Base-by-base conservation (phyloP, 2,888 invertebrate genomes). In the Clusia tigrina region DNA sequence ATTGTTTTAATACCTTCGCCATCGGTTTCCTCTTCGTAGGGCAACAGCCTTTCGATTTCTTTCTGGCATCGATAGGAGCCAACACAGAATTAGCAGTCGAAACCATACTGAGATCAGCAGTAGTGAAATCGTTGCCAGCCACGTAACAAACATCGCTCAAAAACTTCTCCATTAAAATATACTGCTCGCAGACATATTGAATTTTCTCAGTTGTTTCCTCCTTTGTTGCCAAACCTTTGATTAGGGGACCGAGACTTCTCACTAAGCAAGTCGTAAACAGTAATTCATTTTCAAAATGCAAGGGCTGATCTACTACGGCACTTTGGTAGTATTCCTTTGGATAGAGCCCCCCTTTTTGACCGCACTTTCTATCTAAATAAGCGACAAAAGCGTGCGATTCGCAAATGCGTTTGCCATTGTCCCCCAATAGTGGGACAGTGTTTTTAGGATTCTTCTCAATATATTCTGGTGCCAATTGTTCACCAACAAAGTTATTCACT, bases 321-420 rank as follows among this genome's bases (percentile, higher is more conserved):
- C 72, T 71, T 37, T 59, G 60, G 20, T 60, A 60, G 17, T 71
- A 69, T 61, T 81, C 81, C 62, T 72, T 76, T 5, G 80, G 79
- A 67, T 81, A 81, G 0, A 81, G 65, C 2, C 64, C 62, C 63
- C 79, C 78, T 12, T 69, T 65, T n/a, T 69, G 62, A 2, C 65
- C 79, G 58, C 78, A 81, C 64, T 78, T 80, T 10, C 67, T 65
- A 52, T 78, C 74, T 58, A 81, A 66, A 56, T 78, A 81, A 0
- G 74, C 68, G 15, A 67, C 66, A 22, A 81, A 79, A 46, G 80
- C 78, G 60, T 81, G 81, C 46, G 81, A 80, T 2, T 81, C 81
- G 71, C 78, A 78, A n/a, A 81, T 71, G 17, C 65, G 62, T 0
- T 65, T 56, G 0, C 71, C 78, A 32, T 72, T 68, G 53, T 81